Evolutionary conservation across 2,888 invertebrate species (phyloP).

Genomic region (Thymelicus sylvestris): DNA sequence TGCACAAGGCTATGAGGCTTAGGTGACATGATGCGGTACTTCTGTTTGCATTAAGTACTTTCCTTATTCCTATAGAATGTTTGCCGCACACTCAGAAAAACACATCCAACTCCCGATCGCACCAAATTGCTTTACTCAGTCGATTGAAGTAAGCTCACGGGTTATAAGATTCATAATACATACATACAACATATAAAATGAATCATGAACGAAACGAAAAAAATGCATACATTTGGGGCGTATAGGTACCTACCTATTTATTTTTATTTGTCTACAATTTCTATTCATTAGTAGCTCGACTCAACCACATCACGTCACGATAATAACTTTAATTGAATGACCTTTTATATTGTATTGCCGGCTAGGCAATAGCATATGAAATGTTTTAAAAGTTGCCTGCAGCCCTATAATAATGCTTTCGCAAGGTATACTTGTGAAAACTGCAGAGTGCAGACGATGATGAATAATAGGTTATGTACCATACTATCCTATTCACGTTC

Average conservation of each 20-base stretch:
- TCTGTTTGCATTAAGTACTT: too few relatives aligned
- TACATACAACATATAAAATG: too few relatives aligned
- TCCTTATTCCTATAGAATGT: too few relatives aligned
- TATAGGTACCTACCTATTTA: neutral
- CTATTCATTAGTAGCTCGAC: conserved; percentile 4
- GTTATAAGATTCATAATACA: too few relatives aligned
- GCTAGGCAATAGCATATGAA: conserved; percentile 35
- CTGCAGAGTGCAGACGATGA: neutral
- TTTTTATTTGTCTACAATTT: conserved; percentile 15
- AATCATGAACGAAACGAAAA: too few relatives aligned
- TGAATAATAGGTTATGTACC: neutral
- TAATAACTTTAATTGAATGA: conserved; percentile 42
- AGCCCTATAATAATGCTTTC: conserved; percentile 42
- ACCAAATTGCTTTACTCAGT: too few relatives aligned
- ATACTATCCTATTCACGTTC: neutral
- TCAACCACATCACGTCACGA: conserved; percentile 40
- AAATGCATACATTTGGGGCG: neutral
- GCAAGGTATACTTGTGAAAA: conserved; percentile 36
- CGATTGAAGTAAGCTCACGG: too few relatives aligned
- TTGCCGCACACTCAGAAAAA: too few relatives aligned
- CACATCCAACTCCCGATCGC: too few relatives aligned
- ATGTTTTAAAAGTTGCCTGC: conserved; percentile 41
- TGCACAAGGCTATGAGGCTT: too few relatives aligned
- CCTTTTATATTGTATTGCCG: conserved; percentile 40
- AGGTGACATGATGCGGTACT: too few relatives aligned